A percentile compares a stretch with the other conserved stretches of the same genome.
Conservation (phyloP, 2,888 invertebrate species). For the Macaria notata region DNA sequence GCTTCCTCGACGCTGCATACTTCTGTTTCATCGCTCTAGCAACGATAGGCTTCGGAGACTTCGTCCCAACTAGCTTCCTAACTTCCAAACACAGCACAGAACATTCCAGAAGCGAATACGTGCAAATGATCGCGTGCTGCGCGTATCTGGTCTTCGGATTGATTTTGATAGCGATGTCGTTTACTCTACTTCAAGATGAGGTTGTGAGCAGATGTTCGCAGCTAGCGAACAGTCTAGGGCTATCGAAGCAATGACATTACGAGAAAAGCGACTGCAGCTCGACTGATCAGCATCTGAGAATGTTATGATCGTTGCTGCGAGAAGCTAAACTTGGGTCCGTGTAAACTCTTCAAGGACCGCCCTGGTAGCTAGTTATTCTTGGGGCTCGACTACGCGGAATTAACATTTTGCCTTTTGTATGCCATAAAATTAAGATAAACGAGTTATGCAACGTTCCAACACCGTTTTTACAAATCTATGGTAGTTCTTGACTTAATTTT, state of each 20-base stretch:
- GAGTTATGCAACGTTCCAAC: no score
- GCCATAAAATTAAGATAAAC: no score
- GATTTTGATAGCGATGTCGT: constrained; percentile 92
- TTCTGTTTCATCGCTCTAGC: constrained; percentile 93
- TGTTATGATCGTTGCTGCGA: constrained; percentile 79
- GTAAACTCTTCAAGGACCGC: constrained; percentile 46
- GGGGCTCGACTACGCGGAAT: no score
- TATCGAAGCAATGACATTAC: constrained; percentile 84
- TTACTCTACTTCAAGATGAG: constrained; percentile 91
- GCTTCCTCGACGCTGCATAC: constrained; percentile 90
- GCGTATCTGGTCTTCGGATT: constrained; percentile 90
- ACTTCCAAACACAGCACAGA: constrained; percentile 70
- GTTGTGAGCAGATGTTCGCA: constrained; percentile 88
- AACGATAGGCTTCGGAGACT: constrained; percentile 91
- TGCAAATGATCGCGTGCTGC: constrained; percentile 90
- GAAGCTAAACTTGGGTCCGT: constrained; percentile 42
- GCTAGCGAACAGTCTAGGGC: constrained; percentile 86
- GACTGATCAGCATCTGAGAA: constrained; percentile 68
- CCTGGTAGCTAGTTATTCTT: constrained; percentile 41
- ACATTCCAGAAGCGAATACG: constrained; percentile 79
- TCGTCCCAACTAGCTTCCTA: constrained; percentile 84
- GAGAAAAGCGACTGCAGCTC: constrained; percentile 78
- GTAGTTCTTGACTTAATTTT: no score
- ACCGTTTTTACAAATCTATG: no score
- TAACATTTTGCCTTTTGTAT: no score